phyloP scores from a whole-genome alignment of 2,797 vertebrate species.

The Poecile montanus region DNA sequence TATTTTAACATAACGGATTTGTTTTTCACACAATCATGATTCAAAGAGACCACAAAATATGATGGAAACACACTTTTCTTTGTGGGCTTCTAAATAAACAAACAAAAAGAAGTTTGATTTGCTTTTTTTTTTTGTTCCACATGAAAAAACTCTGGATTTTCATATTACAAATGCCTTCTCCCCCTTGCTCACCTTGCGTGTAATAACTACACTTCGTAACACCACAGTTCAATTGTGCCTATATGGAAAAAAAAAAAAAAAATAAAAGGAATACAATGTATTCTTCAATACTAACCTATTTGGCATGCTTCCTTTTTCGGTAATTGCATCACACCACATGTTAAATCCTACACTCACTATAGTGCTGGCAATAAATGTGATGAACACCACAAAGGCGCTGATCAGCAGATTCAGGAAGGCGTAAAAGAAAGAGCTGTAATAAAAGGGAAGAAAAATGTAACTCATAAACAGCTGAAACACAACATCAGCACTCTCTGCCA shows the following conservation, averaged over 20 bases:
- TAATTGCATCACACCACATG: conserved; percentile 95
- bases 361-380: conserved; percentile 94
- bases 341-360: conserved; percentile 96
- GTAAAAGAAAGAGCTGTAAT: conserved; percentile 90
- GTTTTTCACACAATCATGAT: background rate
- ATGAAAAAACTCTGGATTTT: background rate
- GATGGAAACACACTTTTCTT: background rate
- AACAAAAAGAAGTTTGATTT: background rate
- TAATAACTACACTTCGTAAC: background rate
- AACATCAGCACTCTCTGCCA: conserved; percentile 57
- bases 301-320: conserved; percentile 87
- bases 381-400: conserved; percentile 90
- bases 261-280: background rate
- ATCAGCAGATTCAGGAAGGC: conserved; percentile 95
- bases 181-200: background rate
- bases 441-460: conserved; percentile 59
- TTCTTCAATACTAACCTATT: conserved; percentile 83
- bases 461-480: conserved; percentile 61
- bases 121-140: background rate
- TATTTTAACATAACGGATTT: background rate
- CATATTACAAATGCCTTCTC: background rate
- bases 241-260: background rate
- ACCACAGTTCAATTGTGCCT: background rate
- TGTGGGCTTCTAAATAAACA: background rate
- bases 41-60: background rate